Conservation (phyloP, 2,113 vertebrate genomes). For the Delphinapterus leucas region DNA sequence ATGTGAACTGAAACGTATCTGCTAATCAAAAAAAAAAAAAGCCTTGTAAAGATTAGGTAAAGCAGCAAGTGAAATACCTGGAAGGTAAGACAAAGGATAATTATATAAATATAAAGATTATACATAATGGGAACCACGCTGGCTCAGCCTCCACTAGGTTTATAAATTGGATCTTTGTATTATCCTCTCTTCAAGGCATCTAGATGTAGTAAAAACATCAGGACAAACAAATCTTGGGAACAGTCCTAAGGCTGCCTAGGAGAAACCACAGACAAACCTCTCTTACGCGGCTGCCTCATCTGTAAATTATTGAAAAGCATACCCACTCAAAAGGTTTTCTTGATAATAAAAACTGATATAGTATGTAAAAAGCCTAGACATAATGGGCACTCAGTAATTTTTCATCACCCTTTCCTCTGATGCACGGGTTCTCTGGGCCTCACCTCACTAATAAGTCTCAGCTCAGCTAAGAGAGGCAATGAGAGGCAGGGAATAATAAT, state of each 20-base stretch:
- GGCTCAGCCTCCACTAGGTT: not conserved
- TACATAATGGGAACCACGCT: not conserved
- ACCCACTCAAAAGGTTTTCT: not conserved
- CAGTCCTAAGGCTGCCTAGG: not conserved
- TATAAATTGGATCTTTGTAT: not conserved
- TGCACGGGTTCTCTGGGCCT: not conserved
- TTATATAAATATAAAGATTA: not conserved
- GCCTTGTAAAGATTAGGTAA: not conserved
- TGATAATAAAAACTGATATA: not conserved
- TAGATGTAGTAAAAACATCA: not conserved
- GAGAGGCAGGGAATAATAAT: not conserved
- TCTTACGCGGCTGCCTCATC: not conserved
- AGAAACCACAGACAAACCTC: not conserved
- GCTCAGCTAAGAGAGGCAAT: not conserved
- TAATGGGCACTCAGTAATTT: not conserved
- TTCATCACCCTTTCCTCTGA: not conserved
- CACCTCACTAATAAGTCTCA: not conserved
- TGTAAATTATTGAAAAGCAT: not conserved
- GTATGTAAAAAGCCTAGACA: not conserved
- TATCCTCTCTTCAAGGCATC: not conserved
- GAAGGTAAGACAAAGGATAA: not conserved
- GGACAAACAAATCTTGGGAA: not conserved
- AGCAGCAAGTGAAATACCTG: not conserved
- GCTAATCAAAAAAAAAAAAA: not conserved
- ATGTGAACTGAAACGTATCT: not conserved